Evolutionary conservation across 2,113 vertebrate genomes (phyloP).

Genomic region (Ibidorhyncha struthersii): DNA sequence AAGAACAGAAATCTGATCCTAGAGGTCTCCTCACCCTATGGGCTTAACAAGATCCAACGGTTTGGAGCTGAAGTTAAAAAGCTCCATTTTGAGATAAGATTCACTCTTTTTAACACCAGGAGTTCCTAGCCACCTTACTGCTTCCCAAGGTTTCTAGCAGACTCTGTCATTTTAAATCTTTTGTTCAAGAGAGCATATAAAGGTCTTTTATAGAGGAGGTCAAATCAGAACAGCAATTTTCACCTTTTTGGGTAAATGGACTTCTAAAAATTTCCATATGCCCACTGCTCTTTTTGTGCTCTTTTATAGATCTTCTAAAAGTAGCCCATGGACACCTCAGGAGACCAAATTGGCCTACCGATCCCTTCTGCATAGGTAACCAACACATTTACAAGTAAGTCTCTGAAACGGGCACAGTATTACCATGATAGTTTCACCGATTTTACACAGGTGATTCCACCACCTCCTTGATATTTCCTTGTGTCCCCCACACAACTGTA

Average conservation of each 20-base stretch:
- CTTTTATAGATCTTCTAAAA: not conserved
- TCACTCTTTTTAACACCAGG: not conserved
- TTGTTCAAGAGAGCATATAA: not conserved
- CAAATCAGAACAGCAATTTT: not conserved
- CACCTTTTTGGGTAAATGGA: not conserved
- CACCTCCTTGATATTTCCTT: not conserved
- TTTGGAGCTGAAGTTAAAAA: not conserved
- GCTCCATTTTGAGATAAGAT: not conserved
- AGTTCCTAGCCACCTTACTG: not conserved
- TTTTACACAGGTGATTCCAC: not conserved
- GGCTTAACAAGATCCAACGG: not conserved
- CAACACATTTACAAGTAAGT: not conserved
- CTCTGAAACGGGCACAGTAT: not conserved
- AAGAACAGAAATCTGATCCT: not conserved
- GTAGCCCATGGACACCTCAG: not conserved
- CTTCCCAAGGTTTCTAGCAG: not conserved
- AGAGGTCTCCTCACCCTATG: not conserved
- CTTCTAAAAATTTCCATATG: not conserved
- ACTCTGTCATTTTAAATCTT: not conserved
- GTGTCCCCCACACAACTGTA: not conserved
- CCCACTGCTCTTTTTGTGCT: not conserved
- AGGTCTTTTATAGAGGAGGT: not conserved
- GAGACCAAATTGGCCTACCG: accelerated
- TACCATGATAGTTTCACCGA: not conserved
- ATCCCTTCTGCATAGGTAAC: not conserved